Conservation (phyloP, 2,888 invertebrate genomes). For the Apotomis betuletana region DNA sequence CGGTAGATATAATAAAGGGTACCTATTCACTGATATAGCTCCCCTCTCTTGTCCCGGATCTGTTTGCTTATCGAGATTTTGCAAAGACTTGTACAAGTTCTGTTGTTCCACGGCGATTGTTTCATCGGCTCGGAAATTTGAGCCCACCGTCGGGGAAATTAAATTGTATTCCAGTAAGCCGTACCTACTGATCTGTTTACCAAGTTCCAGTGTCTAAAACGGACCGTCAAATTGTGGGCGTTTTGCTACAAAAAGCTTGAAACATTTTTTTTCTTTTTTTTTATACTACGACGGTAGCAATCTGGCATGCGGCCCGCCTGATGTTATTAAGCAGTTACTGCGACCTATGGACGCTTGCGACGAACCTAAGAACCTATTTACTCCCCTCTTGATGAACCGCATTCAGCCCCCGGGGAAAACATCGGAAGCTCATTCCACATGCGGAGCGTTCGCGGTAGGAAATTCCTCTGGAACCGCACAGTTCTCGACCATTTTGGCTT, state of each 20-base stretch:
- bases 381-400: too few relatives aligned
- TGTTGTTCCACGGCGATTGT: constrained; percentile 38
- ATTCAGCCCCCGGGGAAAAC: too few relatives aligned
- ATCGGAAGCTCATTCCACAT: too few relatives aligned
- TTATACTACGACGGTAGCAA: too few relatives aligned
- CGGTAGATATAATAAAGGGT: constrained; percentile 59
- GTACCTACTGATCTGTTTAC: constrained; percentile 35
- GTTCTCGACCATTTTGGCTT: too few relatives aligned
- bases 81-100: constrained; percentile 50
- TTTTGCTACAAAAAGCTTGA: not conserved
- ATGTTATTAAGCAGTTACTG: too few relatives aligned
- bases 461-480: too few relatives aligned
- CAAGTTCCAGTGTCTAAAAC: constrained; percentile 34
- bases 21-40: constrained; percentile 58
- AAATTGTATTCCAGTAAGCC: constrained; percentile 35
- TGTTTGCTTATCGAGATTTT: constrained; percentile 53
- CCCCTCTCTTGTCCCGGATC: constrained; percentile 55
- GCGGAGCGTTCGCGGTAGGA: too few relatives aligned
- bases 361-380: too few relatives aligned
- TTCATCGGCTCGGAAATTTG: constrained; percentile 39
- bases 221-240: constrained; percentile 10
- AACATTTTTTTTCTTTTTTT: too few relatives aligned
- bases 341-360: too few relatives aligned
- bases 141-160: constrained; percentile 38
- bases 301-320: too few relatives aligned